Percentiles rank a stretch among this genome's conserved stretches.
These are phyloP conservation scores for Penaeus chinensis DNA, from an alignment of 1,140 invertebrate genomes.

Conservation along the genomic window DNA sequence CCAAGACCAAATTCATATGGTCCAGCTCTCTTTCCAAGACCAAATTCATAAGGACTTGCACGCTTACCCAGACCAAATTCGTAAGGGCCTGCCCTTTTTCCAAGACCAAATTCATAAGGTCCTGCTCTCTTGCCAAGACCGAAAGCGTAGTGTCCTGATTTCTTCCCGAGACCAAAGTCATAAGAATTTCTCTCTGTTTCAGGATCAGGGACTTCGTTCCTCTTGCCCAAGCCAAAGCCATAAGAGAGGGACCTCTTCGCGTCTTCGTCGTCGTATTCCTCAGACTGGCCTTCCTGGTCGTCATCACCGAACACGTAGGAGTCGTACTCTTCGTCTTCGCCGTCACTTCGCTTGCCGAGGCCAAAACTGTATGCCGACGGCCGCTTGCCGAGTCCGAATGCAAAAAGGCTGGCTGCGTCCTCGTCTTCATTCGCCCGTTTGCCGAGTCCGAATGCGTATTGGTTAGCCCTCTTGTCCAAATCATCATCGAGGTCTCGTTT, in stretches of 20 bases:
- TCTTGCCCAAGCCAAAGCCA: constrained; percentile 39
- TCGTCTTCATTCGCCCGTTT: constrained; percentile 32
- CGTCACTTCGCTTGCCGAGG: constrained; percentile 41
- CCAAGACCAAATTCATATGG: constrained; percentile 42
- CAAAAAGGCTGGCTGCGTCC: neutral
- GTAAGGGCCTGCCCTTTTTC: constrained; percentile 42
- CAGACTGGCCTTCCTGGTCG: neutral
- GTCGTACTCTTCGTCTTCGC: neutral
- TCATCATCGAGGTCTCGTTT: constrained; percentile 36
- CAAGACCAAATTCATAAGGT: constrained; percentile 36
- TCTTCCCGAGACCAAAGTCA: neutral
- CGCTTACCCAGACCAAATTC: constrained; percentile 42
- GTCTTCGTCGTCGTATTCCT: constrained; percentile 30
- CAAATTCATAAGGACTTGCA: constrained; percentile 35
- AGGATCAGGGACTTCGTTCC: neutral
- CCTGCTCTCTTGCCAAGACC: constrained; percentile 17
- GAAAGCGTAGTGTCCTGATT: neutral
- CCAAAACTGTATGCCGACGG: constrained; percentile 40
- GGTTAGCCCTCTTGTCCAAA: neutral
- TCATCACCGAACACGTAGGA: neutral
- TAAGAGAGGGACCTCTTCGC: neutral
- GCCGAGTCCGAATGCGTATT: constrained; percentile 46
- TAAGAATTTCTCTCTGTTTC: neutral
- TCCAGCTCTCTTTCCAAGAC: constrained; percentile 45
- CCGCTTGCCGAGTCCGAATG: neutral